Base-by-base conservation (phyloP, 2,888 invertebrate genomes). In the Meteorus cinctellus region DNA sequence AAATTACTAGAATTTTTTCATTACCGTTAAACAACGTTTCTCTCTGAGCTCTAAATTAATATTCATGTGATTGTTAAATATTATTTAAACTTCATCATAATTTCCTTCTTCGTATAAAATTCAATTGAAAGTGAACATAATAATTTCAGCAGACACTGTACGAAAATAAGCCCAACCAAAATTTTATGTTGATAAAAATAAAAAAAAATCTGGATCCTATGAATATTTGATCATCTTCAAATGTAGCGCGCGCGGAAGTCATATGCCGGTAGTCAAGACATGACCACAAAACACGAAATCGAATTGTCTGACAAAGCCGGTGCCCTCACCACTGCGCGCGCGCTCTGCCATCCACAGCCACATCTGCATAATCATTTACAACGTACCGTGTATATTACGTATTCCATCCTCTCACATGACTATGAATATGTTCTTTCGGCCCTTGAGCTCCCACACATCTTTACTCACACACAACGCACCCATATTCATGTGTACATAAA, bases 261-360 rank as follows among this genome's bases (percentile, higher is more conserved):
- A 59, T n/a, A 62, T 63, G 19, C 66, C 77, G 60, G 77, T 77
- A 77, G 77, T 66, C 55, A n/a, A 45, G 36, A 70, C 74, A 67
- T 27, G 59, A 51, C 36, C 71, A 55, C 55, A 34, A 48, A 51
- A 75, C 77, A 77, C 59, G 74, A 75, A 77, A 72, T 63, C 55
- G 77, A 68, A 77, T 77, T 63, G 77, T 77, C 77, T 63, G 77
- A 77, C 78, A 75, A 73, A 75, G 73, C 75, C 65, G 72, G 63
- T 55, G 45, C 68, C 41, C 48, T 55, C 63, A 70, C 63, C 55
- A 71, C 55, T 76, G 69, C 34, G 34, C 65, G 14, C 19, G 10
- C 55, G 19, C 41, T 41, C 12, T 12, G 1, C 19, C 19, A 55
- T 59, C 55, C 67, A 51, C 41, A 29, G 12, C 55, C 66, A 71